Percentiles rank a stretch among this genome's conserved stretches.
phyloP scores from a whole-genome alignment of 2,888 invertebrate genomes.

The Eucera pruinosa region DNA sequence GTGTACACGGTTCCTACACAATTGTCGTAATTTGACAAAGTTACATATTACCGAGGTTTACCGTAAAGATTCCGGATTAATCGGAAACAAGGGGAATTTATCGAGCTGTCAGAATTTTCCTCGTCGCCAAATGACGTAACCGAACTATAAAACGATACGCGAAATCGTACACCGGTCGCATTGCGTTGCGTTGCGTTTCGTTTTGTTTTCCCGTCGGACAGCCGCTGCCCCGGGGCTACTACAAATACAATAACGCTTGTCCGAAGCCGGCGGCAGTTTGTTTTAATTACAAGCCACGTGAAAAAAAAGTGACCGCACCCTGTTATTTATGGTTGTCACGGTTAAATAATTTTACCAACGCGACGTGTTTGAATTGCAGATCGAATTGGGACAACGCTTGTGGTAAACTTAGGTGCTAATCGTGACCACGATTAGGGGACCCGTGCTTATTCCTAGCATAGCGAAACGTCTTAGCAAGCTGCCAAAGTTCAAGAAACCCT shows the following conservation, averaged over 20 bases:
- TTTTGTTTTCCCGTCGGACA: neutral
- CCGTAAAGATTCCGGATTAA: too few relatives aligned
- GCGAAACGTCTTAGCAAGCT: slow-evolving; percentile 31
- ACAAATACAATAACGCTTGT: neutral
- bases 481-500: slow-evolving; percentile 45
- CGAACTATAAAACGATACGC: neutral
- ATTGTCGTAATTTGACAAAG: too few relatives aligned
- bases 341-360: neutral
- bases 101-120: neutral
- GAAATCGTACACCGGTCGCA: too few relatives aligned
- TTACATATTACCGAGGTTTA: too few relatives aligned
- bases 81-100: too few relatives aligned
- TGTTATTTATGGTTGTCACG: neutral
- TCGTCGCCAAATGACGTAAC: neutral
- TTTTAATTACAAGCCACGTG: neutral
- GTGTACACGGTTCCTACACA: too few relatives aligned
- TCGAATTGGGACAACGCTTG: slow-evolving; percentile 54
- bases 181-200: too few relatives aligned
- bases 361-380: slow-evolving; percentile 60
- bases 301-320: neutral
- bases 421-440: neutral
- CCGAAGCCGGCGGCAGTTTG: neutral
- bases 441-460: neutral
- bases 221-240: too few relatives aligned
- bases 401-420: slow-evolving; percentile 42